Percentiles rank a stretch among this genome's conserved stretches.
These are phyloP conservation scores for Congeria kusceri DNA, from an alignment of 2,888 invertebrate genomes.

Conservation along the genomic window DNA sequence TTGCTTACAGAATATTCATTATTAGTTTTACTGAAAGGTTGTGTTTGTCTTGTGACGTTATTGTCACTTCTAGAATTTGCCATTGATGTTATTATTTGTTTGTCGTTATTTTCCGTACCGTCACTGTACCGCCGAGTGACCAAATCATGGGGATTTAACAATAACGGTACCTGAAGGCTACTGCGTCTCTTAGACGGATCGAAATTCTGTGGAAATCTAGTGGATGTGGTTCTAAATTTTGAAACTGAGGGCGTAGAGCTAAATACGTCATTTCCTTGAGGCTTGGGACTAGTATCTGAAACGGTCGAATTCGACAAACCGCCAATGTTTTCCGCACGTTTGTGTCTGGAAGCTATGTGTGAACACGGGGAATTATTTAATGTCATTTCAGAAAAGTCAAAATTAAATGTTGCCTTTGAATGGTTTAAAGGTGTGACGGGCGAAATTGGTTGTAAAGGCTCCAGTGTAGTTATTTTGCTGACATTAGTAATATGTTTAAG, in stretches of 20 bases:
- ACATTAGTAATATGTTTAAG: constrained; percentile 56
- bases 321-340: no score
- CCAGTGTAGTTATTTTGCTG: constrained; percentile 45
- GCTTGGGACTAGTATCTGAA: not conserved
- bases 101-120: constrained; percentile 31
- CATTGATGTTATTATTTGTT: constrained; percentile 13
- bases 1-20: not conserved
- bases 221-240: not conserved
- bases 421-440: constrained; percentile 48
- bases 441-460: constrained; percentile 44
- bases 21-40: not conserved
- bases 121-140: constrained; percentile 54
- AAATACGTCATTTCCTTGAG: not conserved
- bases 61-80: constrained; percentile 48
- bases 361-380: not conserved
- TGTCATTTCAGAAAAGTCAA: constrained; percentile 24
- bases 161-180: constrained; percentile 37
- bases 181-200: constrained; percentile 13
- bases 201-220: not conserved
- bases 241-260: not conserved
- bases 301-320: not conserved
- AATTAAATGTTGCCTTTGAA: constrained; percentile 32
- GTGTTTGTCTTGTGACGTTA: constrained; percentile 7
- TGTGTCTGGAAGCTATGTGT: no score
- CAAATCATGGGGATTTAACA: constrained; percentile 51